These are phyloP conservation scores for Plectrocnemia conspersa DNA, from an alignment of 1,140 invertebrate species.

Conservation along the genomic window DNA sequence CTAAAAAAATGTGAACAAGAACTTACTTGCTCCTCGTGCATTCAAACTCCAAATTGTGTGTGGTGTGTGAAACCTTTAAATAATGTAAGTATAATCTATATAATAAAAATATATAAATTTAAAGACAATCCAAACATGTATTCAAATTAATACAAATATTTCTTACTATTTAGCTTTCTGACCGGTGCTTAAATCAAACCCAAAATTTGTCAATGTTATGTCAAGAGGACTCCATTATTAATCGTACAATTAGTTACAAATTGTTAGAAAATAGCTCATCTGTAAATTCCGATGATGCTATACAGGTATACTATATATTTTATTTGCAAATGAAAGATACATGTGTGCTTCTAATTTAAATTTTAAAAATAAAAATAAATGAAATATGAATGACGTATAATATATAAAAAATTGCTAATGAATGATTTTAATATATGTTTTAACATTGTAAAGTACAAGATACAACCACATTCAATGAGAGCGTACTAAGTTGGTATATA, in stretches of 20 bases:
- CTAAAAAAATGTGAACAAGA: no score
- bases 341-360: background rate
- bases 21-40: constrained; percentile 12
- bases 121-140: background rate
- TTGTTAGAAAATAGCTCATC: background rate
- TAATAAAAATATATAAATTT: background rate
- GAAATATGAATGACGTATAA: background rate
- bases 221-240: background rate
- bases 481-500: background rate
- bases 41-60: constrained; percentile 4
- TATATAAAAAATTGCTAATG: background rate
- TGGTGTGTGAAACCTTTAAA: constrained; percentile 6
- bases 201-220: constrained; percentile 1
- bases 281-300: background rate
- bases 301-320: constrained; percentile 5
- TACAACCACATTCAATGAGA: background rate
- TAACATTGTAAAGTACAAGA: background rate
- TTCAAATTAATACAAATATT: background rate
- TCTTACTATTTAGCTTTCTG: background rate
- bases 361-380: background rate
- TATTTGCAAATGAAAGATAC: background rate
- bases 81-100: background rate
- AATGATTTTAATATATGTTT: background rate
- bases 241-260: background rate
- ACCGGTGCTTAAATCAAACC: no score